phyloP scores from a whole-genome alignment of 2,113 vertebrate genomes.

The Eleginops maclovinus region DNA sequence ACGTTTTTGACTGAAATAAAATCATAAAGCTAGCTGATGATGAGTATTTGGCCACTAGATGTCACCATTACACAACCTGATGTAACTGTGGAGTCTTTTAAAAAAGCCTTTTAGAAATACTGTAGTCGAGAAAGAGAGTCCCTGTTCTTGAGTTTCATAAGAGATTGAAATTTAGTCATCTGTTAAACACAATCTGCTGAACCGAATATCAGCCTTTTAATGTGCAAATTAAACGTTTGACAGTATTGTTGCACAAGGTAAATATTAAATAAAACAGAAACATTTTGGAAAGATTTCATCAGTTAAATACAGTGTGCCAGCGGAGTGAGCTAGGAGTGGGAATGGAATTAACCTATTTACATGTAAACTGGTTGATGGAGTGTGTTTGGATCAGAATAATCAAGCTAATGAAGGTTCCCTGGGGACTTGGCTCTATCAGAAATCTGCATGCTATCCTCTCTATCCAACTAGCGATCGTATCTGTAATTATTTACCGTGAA shows the following conservation, averaged over 20 bases:
- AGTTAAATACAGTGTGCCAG: slow-evolving; percentile 14
- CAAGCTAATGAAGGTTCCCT: slow-evolving; percentile 75
- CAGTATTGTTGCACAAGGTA: background rate
- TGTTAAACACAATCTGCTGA: background rate
- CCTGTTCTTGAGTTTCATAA: background rate
- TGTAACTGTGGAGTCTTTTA: background rate
- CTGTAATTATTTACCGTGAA: slow-evolving; percentile 66
- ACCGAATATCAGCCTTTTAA: background rate
- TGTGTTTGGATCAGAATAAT: slow-evolving; percentile 71
- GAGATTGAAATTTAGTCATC: slow-evolving; percentile 1
- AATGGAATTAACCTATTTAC: slow-evolving; percentile 76
- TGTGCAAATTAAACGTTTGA: background rate
- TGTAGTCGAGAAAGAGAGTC: background rate
- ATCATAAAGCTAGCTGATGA: background rate
- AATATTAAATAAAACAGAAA: slow-evolving; percentile 20
- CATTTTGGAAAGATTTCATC: slow-evolving; percentile 12
- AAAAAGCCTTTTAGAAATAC: background rate
- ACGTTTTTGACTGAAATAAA: background rate
- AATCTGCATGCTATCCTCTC: slow-evolving; percentile 54
- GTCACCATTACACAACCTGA: slow-evolving; percentile 39
- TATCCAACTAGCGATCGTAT: slow-evolving; percentile 45
- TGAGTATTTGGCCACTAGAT: slow-evolving; percentile 50
- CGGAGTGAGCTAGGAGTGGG: slow-evolving; percentile 40
- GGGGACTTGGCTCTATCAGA: slow-evolving; percentile 67
- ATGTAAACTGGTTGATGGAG: slow-evolving; percentile 65